Percentiles rank a stretch among this genome's conserved stretches.
phyloP scores from a whole-genome alignment of 2,888 invertebrate species.

The Aspidiotus destructor region DNA sequence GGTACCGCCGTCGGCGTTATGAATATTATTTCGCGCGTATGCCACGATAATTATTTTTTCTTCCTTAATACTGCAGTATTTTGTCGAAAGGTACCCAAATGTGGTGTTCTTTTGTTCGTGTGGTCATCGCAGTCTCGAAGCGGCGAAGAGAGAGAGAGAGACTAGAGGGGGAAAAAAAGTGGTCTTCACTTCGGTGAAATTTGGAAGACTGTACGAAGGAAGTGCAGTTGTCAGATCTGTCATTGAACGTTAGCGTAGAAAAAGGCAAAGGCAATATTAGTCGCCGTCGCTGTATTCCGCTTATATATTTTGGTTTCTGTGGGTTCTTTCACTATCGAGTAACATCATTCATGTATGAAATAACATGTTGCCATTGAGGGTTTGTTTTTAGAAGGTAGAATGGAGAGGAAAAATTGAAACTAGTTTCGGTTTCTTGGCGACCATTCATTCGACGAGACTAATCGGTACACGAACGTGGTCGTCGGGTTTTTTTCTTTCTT shows the following conservation, averaged over 20 bases:
- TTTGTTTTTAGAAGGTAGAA: constrained; percentile 13
- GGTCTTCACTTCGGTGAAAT: constrained; percentile 17
- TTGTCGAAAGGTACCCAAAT: no score
- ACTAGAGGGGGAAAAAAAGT: constrained; percentile 20
- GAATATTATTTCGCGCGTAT: no score
- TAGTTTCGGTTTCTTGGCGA: constrained; percentile 11
- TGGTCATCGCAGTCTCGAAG: constrained; percentile 5
- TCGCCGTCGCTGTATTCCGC: constrained; percentile 8
- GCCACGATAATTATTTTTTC: no score
- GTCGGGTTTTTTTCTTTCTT: background rate
- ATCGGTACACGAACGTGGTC: background rate
- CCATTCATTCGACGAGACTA: no score
- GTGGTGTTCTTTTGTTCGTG: background rate
- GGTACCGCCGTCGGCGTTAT: background rate
- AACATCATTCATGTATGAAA: constrained; percentile 20
- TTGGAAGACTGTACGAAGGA: constrained; percentile 25
- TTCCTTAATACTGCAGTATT: no score
- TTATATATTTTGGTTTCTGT: constrained; percentile 18
- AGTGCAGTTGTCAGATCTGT: constrained; percentile 33
- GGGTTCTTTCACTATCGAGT: constrained; percentile 15
- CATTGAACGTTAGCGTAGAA: constrained; percentile 27
- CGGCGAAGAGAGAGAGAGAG: background rate
- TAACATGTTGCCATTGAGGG: constrained; percentile 26
- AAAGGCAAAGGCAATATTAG: constrained; percentile 8
- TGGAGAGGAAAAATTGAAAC: constrained; percentile 12